Percentiles rank a stretch among this genome's conserved stretches.
Conservation (phyloP, 1,140 invertebrate species). For the Spodoptera frugiperda region DNA sequence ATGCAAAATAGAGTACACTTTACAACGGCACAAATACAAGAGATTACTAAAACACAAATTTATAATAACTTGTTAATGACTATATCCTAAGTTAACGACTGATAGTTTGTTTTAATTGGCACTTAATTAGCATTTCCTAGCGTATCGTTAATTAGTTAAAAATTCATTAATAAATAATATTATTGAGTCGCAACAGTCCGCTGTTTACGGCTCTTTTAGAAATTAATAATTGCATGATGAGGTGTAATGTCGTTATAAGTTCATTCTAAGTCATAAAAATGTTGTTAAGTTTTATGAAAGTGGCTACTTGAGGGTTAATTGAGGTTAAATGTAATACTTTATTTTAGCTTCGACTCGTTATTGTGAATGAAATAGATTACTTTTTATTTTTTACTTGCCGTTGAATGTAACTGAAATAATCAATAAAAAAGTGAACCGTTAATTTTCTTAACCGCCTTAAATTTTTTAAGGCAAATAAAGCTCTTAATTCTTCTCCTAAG, state of each 20-base stretch:
- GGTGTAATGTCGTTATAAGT: not conserved
- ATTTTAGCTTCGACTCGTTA: no score
- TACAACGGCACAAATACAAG: not conserved
- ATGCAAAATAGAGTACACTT: not conserved
- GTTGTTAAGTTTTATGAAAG: not conserved
- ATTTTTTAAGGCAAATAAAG: no score
- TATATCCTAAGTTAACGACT: conserved; percentile 4
- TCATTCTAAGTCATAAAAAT: not conserved
- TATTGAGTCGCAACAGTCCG: not conserved
- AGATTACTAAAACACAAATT: not conserved
- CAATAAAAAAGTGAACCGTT: no score
- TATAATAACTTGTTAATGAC: conserved; percentile 10
- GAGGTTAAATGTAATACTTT: not conserved
- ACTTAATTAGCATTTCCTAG: conserved; percentile 31
- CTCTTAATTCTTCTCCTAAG: no score
- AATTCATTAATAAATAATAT: conserved; percentile 13
- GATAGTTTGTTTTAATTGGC: conserved; percentile 34
- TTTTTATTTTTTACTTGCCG: no score
- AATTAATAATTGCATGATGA: not conserved
- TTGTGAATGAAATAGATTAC: no score
- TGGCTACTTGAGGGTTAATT: not conserved
- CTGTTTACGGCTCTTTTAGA: not conserved
- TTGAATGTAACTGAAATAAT: no score
- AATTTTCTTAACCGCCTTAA: no score
- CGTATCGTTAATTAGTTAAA: conserved; percentile 23